Percentiles rank a stretch among this genome's conserved stretches.
These are phyloP conservation scores for Reinhardtius hippoglossoides DNA, from an alignment of 2,113 vertebrate species.

Conservation along the genomic window DNA sequence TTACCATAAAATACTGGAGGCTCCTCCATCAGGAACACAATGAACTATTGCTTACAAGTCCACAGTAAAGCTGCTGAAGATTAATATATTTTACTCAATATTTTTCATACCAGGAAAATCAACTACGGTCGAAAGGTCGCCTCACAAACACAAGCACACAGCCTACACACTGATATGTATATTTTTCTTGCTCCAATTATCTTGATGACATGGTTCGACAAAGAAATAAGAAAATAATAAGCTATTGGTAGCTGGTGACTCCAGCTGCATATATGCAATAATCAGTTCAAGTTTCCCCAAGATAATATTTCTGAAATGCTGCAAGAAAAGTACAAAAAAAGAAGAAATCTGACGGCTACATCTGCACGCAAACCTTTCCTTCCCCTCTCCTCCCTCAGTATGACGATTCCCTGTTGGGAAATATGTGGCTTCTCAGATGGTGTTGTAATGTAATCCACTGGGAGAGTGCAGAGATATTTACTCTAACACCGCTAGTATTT, in stretches of 20 bases:
- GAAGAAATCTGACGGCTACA: neutral
- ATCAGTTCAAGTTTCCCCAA: neutral
- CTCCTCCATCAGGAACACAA: neutral
- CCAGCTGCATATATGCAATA: neutral
- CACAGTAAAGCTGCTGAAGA: slow-evolving; percentile 2
- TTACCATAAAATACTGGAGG: neutral
- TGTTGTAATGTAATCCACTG: slow-evolving; percentile 24
- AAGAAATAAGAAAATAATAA: neutral
- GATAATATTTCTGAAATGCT: neutral
- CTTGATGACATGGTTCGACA: neutral
- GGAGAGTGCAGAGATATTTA: slow-evolving; percentile 14
- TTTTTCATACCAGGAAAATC: too few species aligned
- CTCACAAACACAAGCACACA: neutral
- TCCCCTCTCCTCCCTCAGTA: neutral
- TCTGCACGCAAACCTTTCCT: slow-evolving; percentile 6
- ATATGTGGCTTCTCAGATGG: slow-evolving; percentile 25
- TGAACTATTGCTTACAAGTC: neutral
- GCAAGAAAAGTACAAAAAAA: neutral
- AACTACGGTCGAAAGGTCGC: too few species aligned
- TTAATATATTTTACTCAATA: neutral
- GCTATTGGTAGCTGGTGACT: neutral
- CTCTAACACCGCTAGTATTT: neutral
- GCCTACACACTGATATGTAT: neutral
- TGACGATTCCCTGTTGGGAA: slow-evolving; percentile 21
- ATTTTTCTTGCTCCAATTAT: neutral